These are phyloP conservation scores for Semaprochilodus insignis DNA, from an alignment of 2,797 vertebrate genomes.

Conservation along the genomic window DNA sequence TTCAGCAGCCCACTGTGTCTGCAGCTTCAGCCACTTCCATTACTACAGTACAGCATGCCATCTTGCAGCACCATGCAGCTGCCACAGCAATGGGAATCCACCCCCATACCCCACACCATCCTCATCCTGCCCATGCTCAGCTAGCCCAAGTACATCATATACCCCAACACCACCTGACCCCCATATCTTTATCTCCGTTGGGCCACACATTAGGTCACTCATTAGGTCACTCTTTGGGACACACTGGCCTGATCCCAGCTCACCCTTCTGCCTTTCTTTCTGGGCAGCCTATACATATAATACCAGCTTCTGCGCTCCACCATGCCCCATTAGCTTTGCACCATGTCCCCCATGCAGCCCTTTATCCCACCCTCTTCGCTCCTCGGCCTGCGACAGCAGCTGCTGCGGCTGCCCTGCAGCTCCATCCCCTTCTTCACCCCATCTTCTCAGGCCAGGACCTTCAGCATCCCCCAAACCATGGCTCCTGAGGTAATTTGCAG, in stretches of 20 bases:
- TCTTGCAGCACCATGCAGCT: constrained; percentile 93
- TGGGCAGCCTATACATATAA: constrained; percentile 98
- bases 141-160: constrained; percentile 97
- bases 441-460: constrained; percentile 99
- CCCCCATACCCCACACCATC: constrained; percentile 86
- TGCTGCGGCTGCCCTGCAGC: constrained; percentile 91
- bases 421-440: constrained; percentile 96
- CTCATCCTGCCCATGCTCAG: constrained; percentile 89
- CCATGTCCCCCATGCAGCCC: constrained; percentile 90
- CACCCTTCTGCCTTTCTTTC: constrained; percentile 94
- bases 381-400: constrained; percentile 87
- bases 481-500: constrained; percentile 83
- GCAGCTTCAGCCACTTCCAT: constrained; percentile 90
- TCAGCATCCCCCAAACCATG: constrained; percentile 96
- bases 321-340: constrained; percentile 93
- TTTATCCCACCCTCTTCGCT: constrained; percentile 93
- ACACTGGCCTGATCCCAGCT: constrained; percentile 88
- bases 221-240: constrained; percentile 91
- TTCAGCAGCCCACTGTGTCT: constrained; percentile 90
- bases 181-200: constrained; percentile 90
- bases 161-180: constrained; percentile 93
- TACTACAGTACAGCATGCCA: constrained; percentile 94
- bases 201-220: constrained; percentile 91
- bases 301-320: constrained; percentile 95
- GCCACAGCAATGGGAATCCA: constrained; percentile 94